These are phyloP conservation scores for Lates calcarifer DNA, from an alignment of 2,113 vertebrate species.

Conservation along the genomic window DNA sequence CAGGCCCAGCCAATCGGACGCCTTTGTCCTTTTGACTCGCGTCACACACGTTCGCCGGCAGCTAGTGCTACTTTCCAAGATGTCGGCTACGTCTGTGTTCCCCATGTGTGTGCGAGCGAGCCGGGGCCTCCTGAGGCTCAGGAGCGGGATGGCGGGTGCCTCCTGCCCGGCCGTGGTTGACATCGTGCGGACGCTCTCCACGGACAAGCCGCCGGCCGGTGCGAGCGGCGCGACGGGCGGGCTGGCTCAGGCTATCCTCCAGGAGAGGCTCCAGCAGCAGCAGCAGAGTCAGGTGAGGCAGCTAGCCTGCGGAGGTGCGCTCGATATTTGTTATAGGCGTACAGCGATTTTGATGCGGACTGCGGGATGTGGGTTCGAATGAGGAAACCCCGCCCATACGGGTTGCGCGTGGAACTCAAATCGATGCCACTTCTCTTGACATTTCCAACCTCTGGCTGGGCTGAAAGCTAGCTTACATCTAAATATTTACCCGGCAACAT, in stretches of 20 bases:
- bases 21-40: constrained; percentile 78
- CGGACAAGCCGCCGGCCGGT: constrained; percentile 47
- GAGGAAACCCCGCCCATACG: background rate
- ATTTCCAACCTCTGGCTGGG: background rate
- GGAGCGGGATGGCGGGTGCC: constrained; percentile 26
- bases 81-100: constrained; percentile 82
- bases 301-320: background rate
- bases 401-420: rapidly evolving
- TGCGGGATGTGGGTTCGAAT: rapidly evolving
- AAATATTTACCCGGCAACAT: background rate
- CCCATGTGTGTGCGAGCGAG: constrained; percentile 85
- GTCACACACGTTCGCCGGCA: constrained; percentile 56
- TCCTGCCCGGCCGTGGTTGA: constrained; percentile 14
- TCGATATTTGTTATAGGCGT: background rate
- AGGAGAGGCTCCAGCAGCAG: constrained; percentile 80
- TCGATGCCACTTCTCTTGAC: background rate
- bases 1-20: constrained; percentile 66
- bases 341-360: background rate
- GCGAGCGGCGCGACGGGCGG: constrained; percentile 67
- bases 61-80: constrained; percentile 74
- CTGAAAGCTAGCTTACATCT: constrained; percentile 11
- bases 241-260: constrained; percentile 84
- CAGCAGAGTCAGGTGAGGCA: constrained; percentile 78
- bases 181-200: constrained; percentile 64
- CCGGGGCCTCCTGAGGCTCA: constrained; percentile 78